Base-by-base conservation (phyloP, 2,888 invertebrate species). In the Cephus spinipes region DNA sequence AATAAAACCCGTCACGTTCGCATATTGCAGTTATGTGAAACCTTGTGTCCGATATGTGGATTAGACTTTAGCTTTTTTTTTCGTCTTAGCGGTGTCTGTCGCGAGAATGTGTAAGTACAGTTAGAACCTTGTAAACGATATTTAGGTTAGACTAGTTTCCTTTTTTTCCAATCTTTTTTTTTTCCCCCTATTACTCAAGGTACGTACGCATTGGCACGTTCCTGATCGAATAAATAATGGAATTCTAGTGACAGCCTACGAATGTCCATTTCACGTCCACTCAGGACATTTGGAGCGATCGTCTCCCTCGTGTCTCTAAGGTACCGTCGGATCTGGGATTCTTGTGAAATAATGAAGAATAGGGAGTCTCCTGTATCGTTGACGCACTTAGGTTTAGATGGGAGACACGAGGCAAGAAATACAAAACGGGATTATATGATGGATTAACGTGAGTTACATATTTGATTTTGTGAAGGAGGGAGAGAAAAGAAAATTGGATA, bases 71-170 rank as follows among this genome's bases (percentile, higher is more conserved):
- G 23, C 9, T 23, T 55, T 30, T 76, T 68, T 69, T 35, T 30
- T 34, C 34, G 23, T 68, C 12, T 32, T 35, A 3, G 23, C 30
- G 12, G 33, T 30, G 55, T 32, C 75, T n/a, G 4, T 11, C 75
- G 32, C 12, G 23, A 69, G 6, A 30, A 9, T 30, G 34, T 30
- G 31, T 31, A 9, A 68, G 35, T 1, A 55, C 34, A 30, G 35
- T 15, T 31, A 34, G 34, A 73, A 71, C 68, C 73, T 76, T 76
- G 68, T 68, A 31, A n/a, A n/a, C 68, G 40, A 71, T 32, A 69
- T 79, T 35, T 68, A 23, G 15, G 55, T 55, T 55, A 6, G 15
- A 9, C 9, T 55, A 55, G 55, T 9, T 55, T 12, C 6, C 6
- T 40, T 40, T 40, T 36, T 4, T 6, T 6, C 34, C 9, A 34